Evolutionary conservation across 1,140 invertebrate species (phyloP), one percentile per base, ranked within the genome.

Genomic region (Papilio machaon): DNA sequence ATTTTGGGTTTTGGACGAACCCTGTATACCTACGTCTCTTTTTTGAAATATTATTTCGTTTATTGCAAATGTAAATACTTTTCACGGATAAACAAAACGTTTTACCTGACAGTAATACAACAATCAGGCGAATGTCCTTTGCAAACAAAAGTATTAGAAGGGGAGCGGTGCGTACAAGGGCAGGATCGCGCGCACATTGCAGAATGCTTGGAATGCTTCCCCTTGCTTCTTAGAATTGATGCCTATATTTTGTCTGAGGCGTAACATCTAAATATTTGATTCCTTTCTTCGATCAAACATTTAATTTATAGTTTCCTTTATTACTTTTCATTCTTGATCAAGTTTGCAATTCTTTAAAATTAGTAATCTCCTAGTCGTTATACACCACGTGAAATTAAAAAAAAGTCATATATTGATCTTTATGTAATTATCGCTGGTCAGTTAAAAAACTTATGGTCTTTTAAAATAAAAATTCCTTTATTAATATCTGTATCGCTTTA

Each of bases 131-230:
- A 88, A 84, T 88, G 86, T 84, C 88, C 64, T 67, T 89, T 85
- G 85, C 80, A 85, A 87, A 88, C 83, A 85, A 86, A 89, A 85
- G 83, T 84, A 81, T 83, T 38, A 38, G 70, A 38, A 19, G 17
- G 73, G 19, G n/a, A 75, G 46, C 73, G 73, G 73, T 23, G 43
- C 10, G 43, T 47, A 49, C 43, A 75, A 75, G 19, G 8, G n/a
- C 19, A 46, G 43, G 43, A 46, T 80, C 82, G 82, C 54, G 80
- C 79, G 82, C 80, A 80, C 74, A 76, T 81, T 81, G 82, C 84
- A 85, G 82, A 86, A 89, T 87, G 87, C 67, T 80, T 78, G 86
- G 88, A 88, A 89, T 89, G 86, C 82, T 82, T 84, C 74, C 67
- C 83, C 64, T 67, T 35, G 10, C 11, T 88, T 91, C 90, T 90